Conservation (phyloP, 2,888 invertebrate genomes). For the Drosophila eohydei region DNA sequence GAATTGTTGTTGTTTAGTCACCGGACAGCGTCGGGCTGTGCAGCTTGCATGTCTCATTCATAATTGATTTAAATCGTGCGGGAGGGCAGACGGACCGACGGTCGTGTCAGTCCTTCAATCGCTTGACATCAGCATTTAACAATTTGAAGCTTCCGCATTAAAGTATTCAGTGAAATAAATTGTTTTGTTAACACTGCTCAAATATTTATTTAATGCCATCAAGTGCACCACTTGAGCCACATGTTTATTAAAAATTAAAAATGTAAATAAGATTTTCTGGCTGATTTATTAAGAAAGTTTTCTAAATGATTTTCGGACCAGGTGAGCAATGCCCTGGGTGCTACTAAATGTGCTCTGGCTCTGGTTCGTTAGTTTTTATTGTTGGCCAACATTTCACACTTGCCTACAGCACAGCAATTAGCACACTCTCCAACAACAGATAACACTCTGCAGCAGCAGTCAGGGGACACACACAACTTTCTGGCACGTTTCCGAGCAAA, state of each 20-base stretch:
- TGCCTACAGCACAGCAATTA: constrained; percentile 44
- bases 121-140: constrained; percentile 20
- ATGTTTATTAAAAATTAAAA: constrained; percentile 41
- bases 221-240: constrained; percentile 16
- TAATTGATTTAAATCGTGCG: constrained; percentile 65
- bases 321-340: constrained; percentile 30
- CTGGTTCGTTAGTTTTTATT: constrained; percentile 48
- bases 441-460: constrained; percentile 12
- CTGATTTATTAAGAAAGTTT: constrained; percentile 60
- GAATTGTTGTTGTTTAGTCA: constrained; percentile 52
- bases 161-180: constrained; percentile 42
- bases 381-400: constrained; percentile 31
- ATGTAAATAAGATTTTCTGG: constrained; percentile 44
- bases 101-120: not conserved
- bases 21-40: constrained; percentile 39
- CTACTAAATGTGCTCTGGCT: constrained; percentile 31
- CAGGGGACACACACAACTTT: constrained; percentile 13
- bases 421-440: constrained; percentile 30
- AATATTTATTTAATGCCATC: constrained; percentile 57
- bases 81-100: not conserved
- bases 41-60: constrained; percentile 62
- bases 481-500: constrained; percentile 11
- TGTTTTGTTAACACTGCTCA: constrained; percentile 34
- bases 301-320: constrained; percentile 13
- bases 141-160: constrained; percentile 29